phyloP scores from a whole-genome alignment of 1,140 invertebrate species.

The Psix sp. region DNA sequence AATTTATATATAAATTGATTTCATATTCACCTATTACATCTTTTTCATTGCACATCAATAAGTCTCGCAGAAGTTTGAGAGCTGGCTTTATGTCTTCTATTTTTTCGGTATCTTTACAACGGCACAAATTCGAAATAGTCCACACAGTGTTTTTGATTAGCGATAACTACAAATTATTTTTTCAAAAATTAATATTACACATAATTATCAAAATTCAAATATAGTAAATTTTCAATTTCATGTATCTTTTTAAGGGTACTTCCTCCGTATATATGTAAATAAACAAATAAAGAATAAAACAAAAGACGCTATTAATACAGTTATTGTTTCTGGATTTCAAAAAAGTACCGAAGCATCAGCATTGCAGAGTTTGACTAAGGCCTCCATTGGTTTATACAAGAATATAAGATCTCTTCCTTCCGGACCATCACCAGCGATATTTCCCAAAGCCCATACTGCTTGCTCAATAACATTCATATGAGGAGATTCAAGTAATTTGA shows the following conservation, averaged over 20 bases:
- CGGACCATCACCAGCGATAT: conserved; percentile 95
- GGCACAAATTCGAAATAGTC: conserved; percentile 94
- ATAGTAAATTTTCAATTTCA: not conserved
- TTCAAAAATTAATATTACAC: conserved; percentile 12
- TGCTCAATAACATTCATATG: conserved; percentile 93
- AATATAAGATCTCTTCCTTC: conserved; percentile 86
- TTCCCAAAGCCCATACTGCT: conserved; percentile 98
- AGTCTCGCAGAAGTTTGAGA: conserved; percentile 86
- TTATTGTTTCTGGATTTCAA: conserved; percentile 11
- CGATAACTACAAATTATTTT: conserved; percentile 51
- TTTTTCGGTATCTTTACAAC: conserved; percentile 91
- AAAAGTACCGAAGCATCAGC: conserved; percentile 77
- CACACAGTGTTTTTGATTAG: conserved; percentile 84
- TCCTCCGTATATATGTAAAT: too few species aligned
- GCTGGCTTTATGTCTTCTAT: conserved; percentile 87
- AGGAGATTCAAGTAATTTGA: conserved; percentile 85
- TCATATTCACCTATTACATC: conserved; percentile 82
- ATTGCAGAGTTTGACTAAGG: conserved; percentile 82
- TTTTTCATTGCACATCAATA: conserved; percentile 86
- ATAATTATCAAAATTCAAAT: conserved; percentile 9
- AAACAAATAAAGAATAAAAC: too few species aligned
- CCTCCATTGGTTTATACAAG: conserved; percentile 79
- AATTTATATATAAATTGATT: conserved; percentile 1
- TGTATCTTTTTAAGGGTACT: conserved; percentile 1
- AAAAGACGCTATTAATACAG: too few species aligned